Conservation (phyloP, 2,888 invertebrate genomes). For the Acronicta aceris region DNA sequence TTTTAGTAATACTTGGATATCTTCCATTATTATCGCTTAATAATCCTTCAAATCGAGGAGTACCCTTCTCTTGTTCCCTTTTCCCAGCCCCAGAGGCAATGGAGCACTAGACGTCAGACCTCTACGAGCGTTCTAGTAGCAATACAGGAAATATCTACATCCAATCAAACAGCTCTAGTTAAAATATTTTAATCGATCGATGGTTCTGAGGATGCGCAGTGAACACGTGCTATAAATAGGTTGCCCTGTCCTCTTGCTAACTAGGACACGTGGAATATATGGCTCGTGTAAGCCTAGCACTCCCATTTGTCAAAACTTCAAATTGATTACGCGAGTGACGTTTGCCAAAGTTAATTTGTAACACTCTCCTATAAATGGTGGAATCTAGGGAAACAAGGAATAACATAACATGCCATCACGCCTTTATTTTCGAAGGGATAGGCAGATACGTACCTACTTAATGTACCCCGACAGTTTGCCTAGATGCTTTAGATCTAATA, state of each 20-base stretch:
- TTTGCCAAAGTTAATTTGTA: no score
- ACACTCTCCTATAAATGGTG: no score
- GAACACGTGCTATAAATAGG: not conserved
- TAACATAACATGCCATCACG: no score
- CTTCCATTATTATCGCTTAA: not conserved
- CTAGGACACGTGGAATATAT: not conserved
- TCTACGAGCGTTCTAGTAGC: not conserved
- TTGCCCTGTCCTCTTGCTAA: no score
- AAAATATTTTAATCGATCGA: constrained; percentile 1
- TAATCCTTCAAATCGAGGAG: not conserved
- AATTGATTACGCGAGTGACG: not conserved
- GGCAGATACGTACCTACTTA: no score
- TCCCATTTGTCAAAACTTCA: not conserved
- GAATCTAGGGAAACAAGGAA: no score
- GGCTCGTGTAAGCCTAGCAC: not conserved
- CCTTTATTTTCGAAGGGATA: no score
- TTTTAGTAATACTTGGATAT: not conserved
- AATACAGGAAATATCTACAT: not conserved
- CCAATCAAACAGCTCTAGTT: not conserved
- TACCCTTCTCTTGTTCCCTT: no score
- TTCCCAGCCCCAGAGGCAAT: no score
- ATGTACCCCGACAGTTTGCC: no score
- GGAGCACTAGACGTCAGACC: not conserved
- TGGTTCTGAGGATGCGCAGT: not conserved
- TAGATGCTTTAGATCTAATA: no score